Evolutionary conservation across 2,888 invertebrate genomes (phyloP).

Genomic region (Megalurothrips usitatus): DNA sequence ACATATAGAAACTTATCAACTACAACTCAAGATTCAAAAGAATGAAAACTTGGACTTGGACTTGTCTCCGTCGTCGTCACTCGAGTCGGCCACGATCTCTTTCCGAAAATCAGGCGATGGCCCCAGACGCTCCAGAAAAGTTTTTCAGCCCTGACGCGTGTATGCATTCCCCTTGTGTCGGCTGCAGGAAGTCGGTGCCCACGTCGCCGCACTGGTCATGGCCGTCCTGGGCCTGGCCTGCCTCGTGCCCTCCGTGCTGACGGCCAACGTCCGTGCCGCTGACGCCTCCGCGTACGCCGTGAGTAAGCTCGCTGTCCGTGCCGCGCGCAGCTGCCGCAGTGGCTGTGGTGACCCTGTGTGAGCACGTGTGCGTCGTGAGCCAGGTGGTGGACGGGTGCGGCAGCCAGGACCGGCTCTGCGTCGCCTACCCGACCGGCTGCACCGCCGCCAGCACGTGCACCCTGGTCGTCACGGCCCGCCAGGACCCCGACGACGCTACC

Average conservation of each 20-base stretch:
- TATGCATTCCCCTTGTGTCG: no score
- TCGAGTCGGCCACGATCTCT: no score
- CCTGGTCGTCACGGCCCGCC: background rate
- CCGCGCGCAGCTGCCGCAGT: background rate
- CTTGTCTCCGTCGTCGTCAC: no score
- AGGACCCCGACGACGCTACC: background rate
- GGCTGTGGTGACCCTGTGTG: background rate
- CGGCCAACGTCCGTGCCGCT: background rate
- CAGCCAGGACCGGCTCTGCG: background rate
- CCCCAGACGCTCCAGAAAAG: no score
- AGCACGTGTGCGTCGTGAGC: background rate
- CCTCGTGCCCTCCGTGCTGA: background rate
- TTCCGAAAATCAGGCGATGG: no score
- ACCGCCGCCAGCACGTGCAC: background rate
- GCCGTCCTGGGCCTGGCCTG: background rate
- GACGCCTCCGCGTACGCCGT: background rate
- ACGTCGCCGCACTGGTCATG: background rate
- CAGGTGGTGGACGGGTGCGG: background rate
- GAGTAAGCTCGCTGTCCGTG: background rate
- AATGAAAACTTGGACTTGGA: no score
- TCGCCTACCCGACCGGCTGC: slow-evolving; percentile 2
- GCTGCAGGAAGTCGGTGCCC: background rate
- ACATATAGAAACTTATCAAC: no score
- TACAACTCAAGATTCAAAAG: no score
- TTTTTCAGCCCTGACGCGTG: no score